A percentile compares a stretch with the other conserved stretches of the same genome.
phyloP scores from a whole-genome alignment of 1,140 invertebrate genomes.

The Saccostrea glomerata region DNA sequence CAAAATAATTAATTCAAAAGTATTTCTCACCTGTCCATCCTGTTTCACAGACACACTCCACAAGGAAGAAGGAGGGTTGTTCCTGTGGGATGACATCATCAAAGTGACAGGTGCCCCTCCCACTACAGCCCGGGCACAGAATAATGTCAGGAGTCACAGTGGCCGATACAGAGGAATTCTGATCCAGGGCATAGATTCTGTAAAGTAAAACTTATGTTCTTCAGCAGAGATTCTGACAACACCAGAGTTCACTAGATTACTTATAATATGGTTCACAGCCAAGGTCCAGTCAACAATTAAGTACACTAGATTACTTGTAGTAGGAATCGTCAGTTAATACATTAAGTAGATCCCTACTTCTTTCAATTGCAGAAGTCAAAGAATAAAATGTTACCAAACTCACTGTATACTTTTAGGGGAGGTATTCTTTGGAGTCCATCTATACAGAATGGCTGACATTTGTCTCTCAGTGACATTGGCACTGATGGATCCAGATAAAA shows the following conservation, averaged over 20 bases:
- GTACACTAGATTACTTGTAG: too few species aligned
- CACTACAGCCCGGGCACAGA: background rate
- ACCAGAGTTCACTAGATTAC: too few species aligned
- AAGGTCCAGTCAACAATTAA: too few species aligned
- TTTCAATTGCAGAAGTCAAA: too few species aligned
- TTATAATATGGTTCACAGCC: too few species aligned
- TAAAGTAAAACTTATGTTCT: background rate
- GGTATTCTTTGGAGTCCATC: constrained; percentile 1
- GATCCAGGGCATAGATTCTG: background rate
- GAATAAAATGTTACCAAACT: background rate
- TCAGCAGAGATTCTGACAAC: too few species aligned
- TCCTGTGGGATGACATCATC: background rate
- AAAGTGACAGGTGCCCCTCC: background rate
- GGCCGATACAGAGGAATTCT: background rate
- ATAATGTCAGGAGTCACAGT: background rate
- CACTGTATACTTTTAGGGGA: constrained; percentile 14
- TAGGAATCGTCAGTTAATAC: too few species aligned
- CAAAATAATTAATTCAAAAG: too few species aligned
- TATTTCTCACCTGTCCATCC: background rate
- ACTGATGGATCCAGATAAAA: background rate
- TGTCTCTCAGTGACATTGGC: constrained; percentile 4
- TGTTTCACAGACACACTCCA: constrained; percentile 3
- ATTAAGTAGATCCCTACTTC: too few species aligned
- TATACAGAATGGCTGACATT: constrained; percentile 1
- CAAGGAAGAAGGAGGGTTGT: background rate